A percentile compares a stretch with the other conserved stretches of the same genome.
phyloP scores from a whole-genome alignment of 2,797 vertebrate genomes.

The Holocentrus rufus region DNA sequence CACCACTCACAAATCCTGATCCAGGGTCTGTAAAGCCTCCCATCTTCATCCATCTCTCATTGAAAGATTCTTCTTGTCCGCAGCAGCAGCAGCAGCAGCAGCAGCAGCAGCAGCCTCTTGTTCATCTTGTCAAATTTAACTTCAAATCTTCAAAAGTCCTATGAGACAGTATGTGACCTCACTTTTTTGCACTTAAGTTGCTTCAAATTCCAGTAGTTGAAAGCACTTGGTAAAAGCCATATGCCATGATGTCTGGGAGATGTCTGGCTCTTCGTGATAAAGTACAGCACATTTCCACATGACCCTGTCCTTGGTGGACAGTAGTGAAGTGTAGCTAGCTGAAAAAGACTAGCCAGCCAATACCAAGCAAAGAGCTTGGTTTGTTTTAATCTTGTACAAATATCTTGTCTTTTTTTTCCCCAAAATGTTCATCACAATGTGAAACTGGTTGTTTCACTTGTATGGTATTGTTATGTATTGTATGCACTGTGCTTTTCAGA shows the following conservation, averaged over 20 bases:
- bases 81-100: constrained; percentile 17
- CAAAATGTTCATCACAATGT: constrained; percentile 76
- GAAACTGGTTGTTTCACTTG: constrained; percentile 80
- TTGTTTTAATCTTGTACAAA: constrained; percentile 56
- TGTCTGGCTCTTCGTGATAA: constrained; percentile 63
- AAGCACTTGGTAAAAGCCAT: constrained; percentile 80
- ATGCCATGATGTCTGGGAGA: constrained; percentile 63
- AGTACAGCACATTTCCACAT: constrained; percentile 66
- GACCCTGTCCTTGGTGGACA: constrained; percentile 63
- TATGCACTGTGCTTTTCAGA: constrained; percentile 91
- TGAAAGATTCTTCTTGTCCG: constrained; percentile 27
- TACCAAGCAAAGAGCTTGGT: constrained; percentile 51
- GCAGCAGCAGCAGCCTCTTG: constrained; percentile 25
- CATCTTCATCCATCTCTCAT: constrained; percentile 37
- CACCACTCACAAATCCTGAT: constrained; percentile 94
- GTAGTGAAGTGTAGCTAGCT: constrained; percentile 44
- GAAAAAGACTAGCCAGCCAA: constrained; percentile 41
- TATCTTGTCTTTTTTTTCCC: constrained; percentile 30
- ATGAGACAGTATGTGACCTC: constrained; percentile 69
- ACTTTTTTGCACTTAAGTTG: constrained; percentile 77
- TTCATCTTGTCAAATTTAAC: constrained; percentile 42
- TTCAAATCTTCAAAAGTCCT: constrained; percentile 45
- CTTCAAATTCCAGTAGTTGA: constrained; percentile 72
- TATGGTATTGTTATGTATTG: constrained; percentile 77
- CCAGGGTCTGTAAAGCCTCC: constrained; percentile 42